phyloP scores from a whole-genome alignment of 2,113 vertebrate species.

The Atrichornis clamosus region DNA sequence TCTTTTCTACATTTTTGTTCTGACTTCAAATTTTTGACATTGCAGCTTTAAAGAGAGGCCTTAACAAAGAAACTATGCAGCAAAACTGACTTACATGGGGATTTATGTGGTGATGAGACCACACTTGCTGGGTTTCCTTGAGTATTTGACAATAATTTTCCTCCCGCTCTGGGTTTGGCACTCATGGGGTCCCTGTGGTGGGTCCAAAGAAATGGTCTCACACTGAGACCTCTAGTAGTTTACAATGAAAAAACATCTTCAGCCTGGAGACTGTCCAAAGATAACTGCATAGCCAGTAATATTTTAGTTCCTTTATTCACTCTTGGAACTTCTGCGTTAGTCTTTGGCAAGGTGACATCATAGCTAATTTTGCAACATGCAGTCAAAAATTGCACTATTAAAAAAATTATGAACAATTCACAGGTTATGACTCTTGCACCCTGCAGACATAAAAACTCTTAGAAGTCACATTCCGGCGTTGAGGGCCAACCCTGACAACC shows the following conservation, averaged over 20 bases:
- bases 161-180: slow-evolving; percentile 35
- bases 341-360: slow-evolving; percentile 36
- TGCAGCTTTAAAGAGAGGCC: background rate
- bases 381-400: background rate
- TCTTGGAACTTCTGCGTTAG: slow-evolving; percentile 36
- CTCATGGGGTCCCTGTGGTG: slow-evolving; percentile 29
- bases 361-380: slow-evolving; percentile 7
- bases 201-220: slow-evolving; percentile 49
- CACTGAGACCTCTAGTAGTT: slow-evolving; percentile 31
- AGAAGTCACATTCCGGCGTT: background rate
- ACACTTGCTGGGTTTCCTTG: slow-evolving; percentile 53
- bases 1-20: background rate
- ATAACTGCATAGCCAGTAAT: slow-evolving; percentile 49
- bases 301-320: slow-evolving; percentile 47
- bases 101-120: slow-evolving; percentile 69
- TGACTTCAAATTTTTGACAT: slow-evolving; percentile 8
- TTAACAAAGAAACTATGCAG: slow-evolving; percentile 14
- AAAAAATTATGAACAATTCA: background rate
- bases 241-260: slow-evolving; percentile 61
- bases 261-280: slow-evolving; percentile 49
- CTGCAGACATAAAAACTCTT: background rate
- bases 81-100: background rate
- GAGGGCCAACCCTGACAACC: background rate
- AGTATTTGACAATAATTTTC: slow-evolving; percentile 45
- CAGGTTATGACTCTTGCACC: background rate